These are phyloP conservation scores for Platyrinchus mystaceus DNA, from an alignment of 2,797 vertebrate species.

Conservation along the genomic window DNA sequence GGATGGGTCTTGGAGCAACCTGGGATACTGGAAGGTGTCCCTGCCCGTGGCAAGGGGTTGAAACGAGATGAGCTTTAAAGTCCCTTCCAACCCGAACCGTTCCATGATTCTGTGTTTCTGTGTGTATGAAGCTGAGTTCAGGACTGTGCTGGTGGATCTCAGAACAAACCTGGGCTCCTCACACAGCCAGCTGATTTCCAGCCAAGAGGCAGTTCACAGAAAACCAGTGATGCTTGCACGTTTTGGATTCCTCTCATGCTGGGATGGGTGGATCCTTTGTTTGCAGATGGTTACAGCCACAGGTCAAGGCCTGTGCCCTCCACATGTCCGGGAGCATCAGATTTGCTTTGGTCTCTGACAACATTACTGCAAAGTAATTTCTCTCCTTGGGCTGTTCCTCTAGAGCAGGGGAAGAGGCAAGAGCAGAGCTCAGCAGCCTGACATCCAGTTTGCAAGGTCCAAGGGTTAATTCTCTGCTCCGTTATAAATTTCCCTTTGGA, in stretches of 20 bases:
- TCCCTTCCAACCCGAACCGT: background rate
- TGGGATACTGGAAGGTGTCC: background rate
- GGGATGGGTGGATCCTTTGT: background rate
- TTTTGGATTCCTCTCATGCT: background rate
- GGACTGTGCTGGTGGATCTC: background rate
- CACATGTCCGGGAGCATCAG: constrained; percentile 26
- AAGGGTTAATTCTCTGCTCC: constrained; percentile 41
- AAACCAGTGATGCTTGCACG: rapidly evolving
- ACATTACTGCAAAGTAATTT: constrained; percentile 12
- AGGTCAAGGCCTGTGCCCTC: constrained; percentile 53
- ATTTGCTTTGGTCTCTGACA: constrained; percentile 48
- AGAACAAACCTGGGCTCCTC: background rate
- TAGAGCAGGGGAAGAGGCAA: background rate
- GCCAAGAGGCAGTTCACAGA: background rate
- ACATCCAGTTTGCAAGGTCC: background rate
- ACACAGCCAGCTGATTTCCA: background rate
- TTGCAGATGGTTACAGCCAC: background rate
- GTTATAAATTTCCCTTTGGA: constrained; percentile 25
- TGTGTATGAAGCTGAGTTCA: background rate
- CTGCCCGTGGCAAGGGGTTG: background rate
- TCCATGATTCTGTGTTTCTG: background rate
- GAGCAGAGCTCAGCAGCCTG: background rate
- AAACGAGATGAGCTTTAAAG: background rate
- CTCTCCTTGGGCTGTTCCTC: rapidly evolving
- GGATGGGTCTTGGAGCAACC: background rate